Conservation (phyloP, 2,888 invertebrate genomes). For the Eristalis arbustorum region DNA sequence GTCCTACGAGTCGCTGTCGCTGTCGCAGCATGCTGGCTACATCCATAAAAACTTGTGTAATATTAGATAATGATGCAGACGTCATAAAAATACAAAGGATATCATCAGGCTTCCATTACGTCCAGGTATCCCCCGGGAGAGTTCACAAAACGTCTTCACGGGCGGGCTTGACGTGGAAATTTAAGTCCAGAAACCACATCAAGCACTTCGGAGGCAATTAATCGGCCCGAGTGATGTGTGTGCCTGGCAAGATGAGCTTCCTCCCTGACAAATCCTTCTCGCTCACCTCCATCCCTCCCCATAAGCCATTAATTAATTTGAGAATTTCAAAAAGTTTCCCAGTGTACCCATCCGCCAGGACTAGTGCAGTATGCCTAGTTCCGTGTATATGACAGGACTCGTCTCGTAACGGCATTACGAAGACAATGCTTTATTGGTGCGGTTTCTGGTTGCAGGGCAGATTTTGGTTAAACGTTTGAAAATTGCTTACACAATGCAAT, state of each 20-base stretch:
- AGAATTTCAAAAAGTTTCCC: conserved; percentile 20
- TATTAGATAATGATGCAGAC: conserved; percentile 31
- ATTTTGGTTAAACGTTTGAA: conserved; percentile 49
- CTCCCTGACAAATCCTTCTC: neutral
- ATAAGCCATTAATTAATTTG: conserved; percentile 40
- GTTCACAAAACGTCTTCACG: neutral
- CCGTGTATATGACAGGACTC: conserved; percentile 21
- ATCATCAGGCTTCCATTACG: neutral
- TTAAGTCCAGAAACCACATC: conserved; percentile 1
- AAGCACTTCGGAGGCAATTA: conserved; percentile 23
- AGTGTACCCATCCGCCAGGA: neutral
- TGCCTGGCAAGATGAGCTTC: neutral
- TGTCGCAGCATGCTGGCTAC: neutral
- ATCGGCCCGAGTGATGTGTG: neutral
- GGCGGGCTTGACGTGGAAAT: neutral
- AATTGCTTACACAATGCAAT: conserved; percentile 52
- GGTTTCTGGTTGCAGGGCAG: conserved; percentile 46
- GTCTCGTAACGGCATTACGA: conserved; percentile 32
- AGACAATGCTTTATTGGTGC: conserved; percentile 44
- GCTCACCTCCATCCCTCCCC: no score
- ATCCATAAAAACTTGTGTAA: conserved; percentile 34
- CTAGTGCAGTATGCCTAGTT: neutral
- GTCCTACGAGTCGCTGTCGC: neutral
- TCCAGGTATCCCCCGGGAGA: neutral
- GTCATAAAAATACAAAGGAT: conserved; percentile 9